These are phyloP conservation scores for Tholera decimalis DNA, from an alignment of 2,888 invertebrate genomes.

Conservation along the genomic window DNA sequence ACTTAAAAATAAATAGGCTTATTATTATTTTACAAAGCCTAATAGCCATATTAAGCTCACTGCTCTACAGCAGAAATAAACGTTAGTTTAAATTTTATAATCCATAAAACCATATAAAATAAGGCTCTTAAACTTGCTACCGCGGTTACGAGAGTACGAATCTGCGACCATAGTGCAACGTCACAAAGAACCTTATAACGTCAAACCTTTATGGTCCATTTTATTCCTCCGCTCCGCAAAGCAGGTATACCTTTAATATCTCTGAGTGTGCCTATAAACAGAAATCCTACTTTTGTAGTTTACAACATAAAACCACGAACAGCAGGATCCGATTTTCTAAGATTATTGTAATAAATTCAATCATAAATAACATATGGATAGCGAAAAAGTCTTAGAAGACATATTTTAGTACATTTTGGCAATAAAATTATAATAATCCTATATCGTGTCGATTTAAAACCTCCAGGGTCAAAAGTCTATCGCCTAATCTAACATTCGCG, in stretches of 20 bases:
- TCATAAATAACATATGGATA: slow-evolving; percentile 58
- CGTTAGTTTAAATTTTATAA: slow-evolving; percentile 48
- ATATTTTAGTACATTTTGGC: slow-evolving; percentile 49
- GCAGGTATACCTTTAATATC: slow-evolving; percentile 17
- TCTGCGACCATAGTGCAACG: slow-evolving; percentile 26
- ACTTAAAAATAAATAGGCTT: slow-evolving; percentile 13
- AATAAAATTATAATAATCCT: slow-evolving; percentile 63
- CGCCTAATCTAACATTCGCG: slow-evolving; percentile 41
- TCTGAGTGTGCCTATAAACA: slow-evolving; percentile 42
- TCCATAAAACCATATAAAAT: slow-evolving; percentile 58
- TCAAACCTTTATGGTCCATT: slow-evolving; percentile 43
- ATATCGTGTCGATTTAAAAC: slow-evolving; percentile 49
- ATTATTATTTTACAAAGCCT: slow-evolving; percentile 30
- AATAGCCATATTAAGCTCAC: slow-evolving; percentile 21
- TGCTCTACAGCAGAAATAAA: slow-evolving; percentile 35
- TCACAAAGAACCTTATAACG: slow-evolving; percentile 40
- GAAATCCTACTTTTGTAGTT: slow-evolving; percentile 40
- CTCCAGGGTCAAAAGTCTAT: slow-evolving; percentile 52
- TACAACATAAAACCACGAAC: slow-evolving; percentile 40
- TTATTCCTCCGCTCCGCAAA: slow-evolving; percentile 30
- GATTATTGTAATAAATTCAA: slow-evolving; percentile 62
- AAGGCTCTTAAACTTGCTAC: slow-evolving; percentile 41
- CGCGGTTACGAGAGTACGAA: slow-evolving; percentile 28
- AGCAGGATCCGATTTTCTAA: slow-evolving; percentile 42
- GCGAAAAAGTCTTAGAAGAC: slow-evolving; percentile 45